These are phyloP conservation scores for mouse (Mus musculus) DNA, from an alignment of 2,113 vertebrate species.

Conservation along the genomic window DNA sequence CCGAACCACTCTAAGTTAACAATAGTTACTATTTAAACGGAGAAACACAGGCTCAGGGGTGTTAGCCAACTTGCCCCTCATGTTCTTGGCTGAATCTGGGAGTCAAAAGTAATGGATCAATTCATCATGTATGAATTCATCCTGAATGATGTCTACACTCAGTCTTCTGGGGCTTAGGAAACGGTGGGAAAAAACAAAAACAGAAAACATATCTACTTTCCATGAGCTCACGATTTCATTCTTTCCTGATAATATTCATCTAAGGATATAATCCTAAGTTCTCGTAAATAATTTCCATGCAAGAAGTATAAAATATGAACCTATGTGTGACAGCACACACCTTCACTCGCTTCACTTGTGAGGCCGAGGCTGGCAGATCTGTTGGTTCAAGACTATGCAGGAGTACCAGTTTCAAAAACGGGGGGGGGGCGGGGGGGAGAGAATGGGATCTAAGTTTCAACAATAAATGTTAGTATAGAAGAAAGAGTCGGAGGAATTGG, in stretches of 20 bases:
- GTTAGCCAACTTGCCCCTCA: neutral
- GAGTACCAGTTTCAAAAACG: neutral
- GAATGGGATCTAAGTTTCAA: neutral
- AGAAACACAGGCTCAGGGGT: neutral
- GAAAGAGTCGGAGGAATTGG: neutral
- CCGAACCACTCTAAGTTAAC: neutral
- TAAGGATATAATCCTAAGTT: constrained; percentile 4
- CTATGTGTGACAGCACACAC: neutral
- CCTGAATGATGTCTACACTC: neutral
- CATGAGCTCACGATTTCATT: neutral
- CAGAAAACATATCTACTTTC: neutral
- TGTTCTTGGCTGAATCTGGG: neutral
- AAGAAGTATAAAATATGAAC: neutral
- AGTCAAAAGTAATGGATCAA: neutral
- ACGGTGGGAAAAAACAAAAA: neutral
- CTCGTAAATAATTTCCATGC: constrained; percentile 24
- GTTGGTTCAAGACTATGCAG: neutral
- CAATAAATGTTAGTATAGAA: constrained; percentile 19
- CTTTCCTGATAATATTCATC: neutral
- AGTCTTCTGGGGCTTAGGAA: neutral
- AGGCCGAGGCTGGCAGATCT: neutral
- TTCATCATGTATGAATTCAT: neutral
- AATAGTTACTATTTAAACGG: neutral
- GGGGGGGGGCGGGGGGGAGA: neutral
- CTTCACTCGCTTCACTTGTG: neutral